Evolutionary conservation across 53 echinoderm and acorn worm genomes (phyloP), one percentile per base, ranked within the genome.

Genomic region (Crossaster papposus): DNA sequence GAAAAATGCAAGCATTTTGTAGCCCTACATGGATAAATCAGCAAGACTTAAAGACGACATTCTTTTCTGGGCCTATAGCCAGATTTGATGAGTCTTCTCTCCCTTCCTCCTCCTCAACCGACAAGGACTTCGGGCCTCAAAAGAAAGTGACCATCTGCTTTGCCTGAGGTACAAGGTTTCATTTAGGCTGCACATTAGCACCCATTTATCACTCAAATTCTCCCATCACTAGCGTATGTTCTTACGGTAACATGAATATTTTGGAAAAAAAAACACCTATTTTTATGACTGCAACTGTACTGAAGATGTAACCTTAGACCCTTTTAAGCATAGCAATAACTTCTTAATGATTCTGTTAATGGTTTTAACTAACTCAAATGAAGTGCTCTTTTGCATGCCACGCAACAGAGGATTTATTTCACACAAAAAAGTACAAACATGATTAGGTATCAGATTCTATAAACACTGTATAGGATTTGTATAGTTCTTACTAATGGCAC

Each of bases 121-220:
- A 44, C 51, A 78, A 78, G 78, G 78, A 78, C 78, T 78, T 78
- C 51, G 78, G n/a, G 17, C 51, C 78, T 78, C 78, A 44, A 78
- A 44, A 44, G 51, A 22, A 74, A 35, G 75, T 33, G 34, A 74
- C 33, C 29, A 9, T 22, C 75, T 2, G 35, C 75, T 34, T 9
- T 34, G 75, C 75, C 75, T 35, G 22, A 14, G 18, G 28, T 20
- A 22, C 34, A 74, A 36, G 14, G 75, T 33, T 74, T 74, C 75
- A 74, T 74, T 35, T 74, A 74, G 13, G 35, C 24, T 34, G 75
- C 75, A 35, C 75, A 74, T 74, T 74, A 74, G 33, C 17, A 17
- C 14, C 75, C 30, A 74, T 74, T 74, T 33, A 74, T 74, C 75
- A 74, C 36, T 74, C 24, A 74, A 74, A 74, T 74, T 74, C 75